These are phyloP conservation scores for Montifringilla adamsi DNA, from an alignment of 2,113 vertebrate genomes.

Conservation along the genomic window DNA sequence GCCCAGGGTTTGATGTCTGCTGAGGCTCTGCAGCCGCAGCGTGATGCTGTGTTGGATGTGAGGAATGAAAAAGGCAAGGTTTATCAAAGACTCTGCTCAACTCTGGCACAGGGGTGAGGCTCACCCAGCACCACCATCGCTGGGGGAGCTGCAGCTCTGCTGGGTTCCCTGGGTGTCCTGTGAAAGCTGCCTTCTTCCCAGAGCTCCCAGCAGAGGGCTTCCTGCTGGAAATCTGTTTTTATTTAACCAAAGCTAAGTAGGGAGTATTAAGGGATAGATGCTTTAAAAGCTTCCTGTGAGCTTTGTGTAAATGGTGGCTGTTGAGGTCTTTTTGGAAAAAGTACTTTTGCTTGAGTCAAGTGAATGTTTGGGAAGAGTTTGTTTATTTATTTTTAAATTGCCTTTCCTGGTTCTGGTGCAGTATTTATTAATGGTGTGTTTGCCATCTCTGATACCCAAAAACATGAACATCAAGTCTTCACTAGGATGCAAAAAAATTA, in stretches of 20 bases:
- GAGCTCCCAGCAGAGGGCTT: background rate
- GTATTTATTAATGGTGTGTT: background rate
- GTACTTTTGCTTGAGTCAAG: background rate
- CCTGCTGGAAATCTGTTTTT: background rate
- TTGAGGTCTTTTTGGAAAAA: background rate
- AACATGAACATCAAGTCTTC: background rate
- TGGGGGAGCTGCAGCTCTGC: background rate
- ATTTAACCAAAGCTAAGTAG: background rate
- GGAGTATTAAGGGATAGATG: background rate
- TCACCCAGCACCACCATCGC: fast-evolving
- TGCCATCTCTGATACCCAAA: background rate
- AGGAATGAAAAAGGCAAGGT: background rate
- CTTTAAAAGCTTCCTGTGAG: background rate
- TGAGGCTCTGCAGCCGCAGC: fast-evolving
- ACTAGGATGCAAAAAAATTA: background rate
- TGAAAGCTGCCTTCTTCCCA: background rate
- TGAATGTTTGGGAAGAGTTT: background rate
- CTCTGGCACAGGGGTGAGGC: background rate
- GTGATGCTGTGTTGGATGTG: fast-evolving
- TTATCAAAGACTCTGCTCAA: background rate
- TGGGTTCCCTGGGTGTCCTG: background rate
- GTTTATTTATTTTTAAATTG: background rate
- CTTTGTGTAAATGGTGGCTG: background rate
- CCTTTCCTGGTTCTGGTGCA: background rate
- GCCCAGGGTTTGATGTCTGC: background rate